These are phyloP conservation scores for Cyprinodon diabolis DNA, from an alignment of 2,797 vertebrate genomes.

Conservation along the genomic window DNA sequence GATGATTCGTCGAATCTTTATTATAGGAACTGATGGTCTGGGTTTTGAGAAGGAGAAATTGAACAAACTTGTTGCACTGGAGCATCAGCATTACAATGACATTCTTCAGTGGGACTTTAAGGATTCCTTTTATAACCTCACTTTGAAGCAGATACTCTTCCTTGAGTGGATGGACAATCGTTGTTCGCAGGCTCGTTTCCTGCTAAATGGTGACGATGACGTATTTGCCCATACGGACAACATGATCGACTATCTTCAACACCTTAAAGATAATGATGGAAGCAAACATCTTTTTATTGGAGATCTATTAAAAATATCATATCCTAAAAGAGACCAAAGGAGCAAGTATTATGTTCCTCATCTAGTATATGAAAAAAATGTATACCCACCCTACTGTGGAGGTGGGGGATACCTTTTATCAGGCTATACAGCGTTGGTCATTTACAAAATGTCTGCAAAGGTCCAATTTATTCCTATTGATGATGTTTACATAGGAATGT, in stretches of 20 bases:
- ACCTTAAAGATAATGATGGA: conserved; percentile 38
- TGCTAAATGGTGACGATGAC: conserved; percentile 86
- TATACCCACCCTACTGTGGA: conserved; percentile 76
- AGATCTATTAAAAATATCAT: conserved; percentile 60
- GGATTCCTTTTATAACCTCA: conserved; percentile 89
- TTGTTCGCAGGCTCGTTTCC: conserved; percentile 76
- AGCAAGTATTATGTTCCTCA: conserved; percentile 85
- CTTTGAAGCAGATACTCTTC: conserved; percentile 88
- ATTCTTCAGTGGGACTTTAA: conserved; percentile 86
- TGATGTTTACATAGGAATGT: conserved; percentile 86
- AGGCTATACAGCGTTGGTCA: conserved; percentile 65
- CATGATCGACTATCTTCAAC: conserved; percentile 71
- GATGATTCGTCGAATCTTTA: conserved; percentile 79
- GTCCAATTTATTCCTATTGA: conserved; percentile 79
- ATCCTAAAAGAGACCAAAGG: conserved; percentile 56
- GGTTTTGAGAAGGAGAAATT: conserved; percentile 55
- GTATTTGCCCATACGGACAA: conserved; percentile 85
- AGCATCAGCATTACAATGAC: conserved; percentile 74
- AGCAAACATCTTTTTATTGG: conserved; percentile 79
- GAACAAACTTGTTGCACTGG: conserved; percentile 77
- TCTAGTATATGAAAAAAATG: conserved; percentile 53
- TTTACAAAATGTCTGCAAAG: conserved; percentile 50
- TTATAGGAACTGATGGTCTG: conserved; percentile 55
- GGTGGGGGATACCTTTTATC: conserved; percentile 83
- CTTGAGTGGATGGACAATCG: conserved; percentile 78